These are phyloP conservation scores for Gerris buenoi DNA, from an alignment of 1,140 invertebrate genomes.

Conservation along the genomic window DNA sequence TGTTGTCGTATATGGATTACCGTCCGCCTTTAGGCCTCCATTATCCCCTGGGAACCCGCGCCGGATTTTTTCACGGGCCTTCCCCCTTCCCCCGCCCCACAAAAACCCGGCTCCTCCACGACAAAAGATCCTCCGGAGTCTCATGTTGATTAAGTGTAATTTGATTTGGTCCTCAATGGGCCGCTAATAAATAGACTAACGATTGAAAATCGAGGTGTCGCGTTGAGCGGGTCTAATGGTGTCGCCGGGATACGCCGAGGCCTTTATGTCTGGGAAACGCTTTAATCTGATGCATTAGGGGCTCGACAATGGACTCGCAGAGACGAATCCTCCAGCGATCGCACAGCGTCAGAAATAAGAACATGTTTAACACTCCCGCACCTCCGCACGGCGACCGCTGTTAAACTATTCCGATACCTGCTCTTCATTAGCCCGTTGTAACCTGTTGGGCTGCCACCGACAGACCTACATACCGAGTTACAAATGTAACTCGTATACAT, in stretches of 20 bases:
- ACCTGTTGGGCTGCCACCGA: too few species aligned
- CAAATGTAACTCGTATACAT: background rate
- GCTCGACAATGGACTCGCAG: background rate
- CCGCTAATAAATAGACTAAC: conserved; percentile 6
- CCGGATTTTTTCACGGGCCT: background rate
- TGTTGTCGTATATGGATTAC: background rate
- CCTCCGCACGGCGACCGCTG: background rate
- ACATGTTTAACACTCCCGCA: background rate
- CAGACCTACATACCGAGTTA: background rate
- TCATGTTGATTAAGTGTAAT: conserved; percentile 2
- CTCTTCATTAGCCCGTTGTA: too few species aligned
- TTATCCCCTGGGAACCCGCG: background rate
- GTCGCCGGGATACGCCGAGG: background rate
- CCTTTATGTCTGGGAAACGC: background rate
- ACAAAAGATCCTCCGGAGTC: background rate
- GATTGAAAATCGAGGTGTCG: conserved; percentile 6
- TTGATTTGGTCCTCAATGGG: conserved; percentile 3
- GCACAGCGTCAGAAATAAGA: background rate
- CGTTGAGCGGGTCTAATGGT: background rate
- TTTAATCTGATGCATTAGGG: conserved; percentile 4
- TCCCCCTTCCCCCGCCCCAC: background rate
- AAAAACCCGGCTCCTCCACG: background rate
- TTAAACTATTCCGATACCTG: background rate
- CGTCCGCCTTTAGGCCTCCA: background rate
- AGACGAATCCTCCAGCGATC: background rate